Conservation (phyloP, 2,797 vertebrate genomes). For the Acipenser ruthenus region DNA sequence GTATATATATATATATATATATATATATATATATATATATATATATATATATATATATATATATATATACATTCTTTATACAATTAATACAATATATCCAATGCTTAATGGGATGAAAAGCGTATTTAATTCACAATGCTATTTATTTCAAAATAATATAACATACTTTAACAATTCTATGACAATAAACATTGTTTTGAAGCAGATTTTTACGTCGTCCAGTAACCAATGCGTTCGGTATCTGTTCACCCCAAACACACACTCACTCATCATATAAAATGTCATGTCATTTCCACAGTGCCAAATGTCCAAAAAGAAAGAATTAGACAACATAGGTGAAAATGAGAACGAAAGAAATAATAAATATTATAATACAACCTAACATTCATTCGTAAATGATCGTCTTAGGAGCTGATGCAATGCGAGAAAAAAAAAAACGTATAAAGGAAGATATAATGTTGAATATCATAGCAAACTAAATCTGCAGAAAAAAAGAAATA, state of each 20-base stretch:
- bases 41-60: no score
- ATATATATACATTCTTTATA: no score
- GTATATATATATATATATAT: no score
- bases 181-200: slow-evolving; percentile 24
- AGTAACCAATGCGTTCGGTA: slow-evolving; percentile 14
- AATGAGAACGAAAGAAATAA: slow-evolving; percentile 14
- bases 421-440: neutral
- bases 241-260: slow-evolving; percentile 9
- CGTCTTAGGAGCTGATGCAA: no score
- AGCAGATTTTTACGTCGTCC: slow-evolving; percentile 15
- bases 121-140: slow-evolving; percentile 39
- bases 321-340: slow-evolving; percentile 11
- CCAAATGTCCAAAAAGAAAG: slow-evolving; percentile 13
- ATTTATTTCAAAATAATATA: slow-evolving; percentile 62
- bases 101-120: no score
- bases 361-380: slow-evolving; percentile 19
- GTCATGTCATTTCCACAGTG: slow-evolving; percentile 16
- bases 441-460: neutral
- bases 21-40: no score
- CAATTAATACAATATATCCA: no score
- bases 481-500: neutral
- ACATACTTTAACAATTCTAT: slow-evolving; percentile 38
- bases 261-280: slow-evolving; percentile 11
- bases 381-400: neutral
- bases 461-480: no score